phyloP scores from a whole-genome alignment of 2,113 vertebrate species.

The Chinchilla lanigera region DNA sequence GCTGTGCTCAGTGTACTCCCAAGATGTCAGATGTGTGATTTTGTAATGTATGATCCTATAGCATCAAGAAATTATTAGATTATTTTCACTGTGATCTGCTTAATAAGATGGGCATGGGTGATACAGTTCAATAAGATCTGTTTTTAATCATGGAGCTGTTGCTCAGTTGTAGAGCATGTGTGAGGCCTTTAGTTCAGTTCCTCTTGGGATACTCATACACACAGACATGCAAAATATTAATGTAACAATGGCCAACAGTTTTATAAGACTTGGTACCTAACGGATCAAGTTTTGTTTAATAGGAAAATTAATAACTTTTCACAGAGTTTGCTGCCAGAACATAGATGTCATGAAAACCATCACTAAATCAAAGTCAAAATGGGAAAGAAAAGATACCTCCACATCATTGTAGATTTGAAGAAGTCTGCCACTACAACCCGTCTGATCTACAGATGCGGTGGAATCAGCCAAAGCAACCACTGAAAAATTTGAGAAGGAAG shows the following conservation, averaged over 20 bases:
- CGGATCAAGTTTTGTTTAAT: neutral
- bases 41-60: neutral
- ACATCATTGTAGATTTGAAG: neutral
- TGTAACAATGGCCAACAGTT: slow-evolving; percentile 6
- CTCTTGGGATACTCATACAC: neutral
- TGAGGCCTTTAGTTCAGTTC: no score
- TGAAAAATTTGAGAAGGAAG: neutral
- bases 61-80: slow-evolving; percentile 42
- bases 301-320: slow-evolving; percentile 1
- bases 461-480: neutral
- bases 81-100: neutral
- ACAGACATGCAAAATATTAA: neutral
- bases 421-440: neutral
- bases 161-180: neutral
- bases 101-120: neutral
- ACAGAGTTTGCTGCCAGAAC: neutral
- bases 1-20: neutral
- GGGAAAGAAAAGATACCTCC: neutral
- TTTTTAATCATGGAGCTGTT: neutral
- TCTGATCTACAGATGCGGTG: neutral
- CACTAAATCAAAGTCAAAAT: neutral
- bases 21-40: neutral
- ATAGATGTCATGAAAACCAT: neutral
- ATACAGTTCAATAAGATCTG: slow-evolving; percentile 11
- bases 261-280: neutral